These are phyloP conservation scores for Odontamblyopus lacepedii DNA, from an alignment of 2,797 vertebrate genomes.

Conservation along the genomic window DNA sequence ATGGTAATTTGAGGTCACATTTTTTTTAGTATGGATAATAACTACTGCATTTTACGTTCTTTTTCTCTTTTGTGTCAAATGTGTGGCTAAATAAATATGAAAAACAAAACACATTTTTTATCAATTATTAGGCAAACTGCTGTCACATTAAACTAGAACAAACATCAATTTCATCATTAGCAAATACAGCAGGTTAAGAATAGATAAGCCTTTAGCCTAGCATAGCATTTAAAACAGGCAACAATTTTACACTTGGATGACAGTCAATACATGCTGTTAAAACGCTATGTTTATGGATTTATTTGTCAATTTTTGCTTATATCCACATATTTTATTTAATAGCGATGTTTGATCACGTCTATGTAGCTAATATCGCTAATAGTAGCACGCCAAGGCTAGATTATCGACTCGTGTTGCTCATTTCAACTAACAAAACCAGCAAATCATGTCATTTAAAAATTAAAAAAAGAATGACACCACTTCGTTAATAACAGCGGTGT, in stretches of 20 bases:
- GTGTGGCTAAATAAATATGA: no score
- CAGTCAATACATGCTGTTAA: not conserved
- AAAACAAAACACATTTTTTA: not conserved
- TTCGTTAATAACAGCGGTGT: not conserved
- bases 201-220: not conserved
- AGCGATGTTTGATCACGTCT: constrained; percentile 22
- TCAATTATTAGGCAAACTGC: not conserved
- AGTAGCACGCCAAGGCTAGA: constrained; percentile 34
- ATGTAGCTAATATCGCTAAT: constrained; percentile 42
- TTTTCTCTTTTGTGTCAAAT: no score
- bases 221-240: not conserved
- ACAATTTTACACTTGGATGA: not conserved
- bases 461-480: not conserved
- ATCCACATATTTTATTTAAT: not conserved
- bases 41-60: not conserved
- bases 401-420: not conserved
- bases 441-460: not conserved
- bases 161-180: not conserved
- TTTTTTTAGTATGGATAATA: not conserved
- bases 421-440: not conserved
- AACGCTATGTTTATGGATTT: not conserved
- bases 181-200: not conserved
- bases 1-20: not conserved
- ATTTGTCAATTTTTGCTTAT: not conserved
- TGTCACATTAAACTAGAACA: no score